A percentile compares a stretch with the other conserved stretches of the same genome.
phyloP scores from a whole-genome alignment of 2,797 vertebrate genomes.

The Myotis myotis region DNA sequence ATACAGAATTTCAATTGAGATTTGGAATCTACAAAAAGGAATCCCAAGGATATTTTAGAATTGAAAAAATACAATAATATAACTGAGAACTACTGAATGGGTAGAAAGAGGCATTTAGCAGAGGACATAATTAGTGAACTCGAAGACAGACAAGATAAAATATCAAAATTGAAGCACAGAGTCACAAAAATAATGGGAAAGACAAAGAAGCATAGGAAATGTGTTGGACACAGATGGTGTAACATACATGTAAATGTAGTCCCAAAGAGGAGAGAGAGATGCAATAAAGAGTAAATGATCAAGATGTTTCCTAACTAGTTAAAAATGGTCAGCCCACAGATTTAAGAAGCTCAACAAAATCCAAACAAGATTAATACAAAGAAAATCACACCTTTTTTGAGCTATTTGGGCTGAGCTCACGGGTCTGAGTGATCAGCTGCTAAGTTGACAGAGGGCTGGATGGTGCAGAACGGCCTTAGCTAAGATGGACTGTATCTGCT shows the following conservation, averaged over 20 bases:
- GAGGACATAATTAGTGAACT: background rate
- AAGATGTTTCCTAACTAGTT: background rate
- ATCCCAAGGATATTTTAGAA: background rate
- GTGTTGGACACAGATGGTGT: background rate
- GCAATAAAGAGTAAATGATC: background rate
- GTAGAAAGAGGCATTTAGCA: background rate
- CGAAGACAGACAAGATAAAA: background rate
- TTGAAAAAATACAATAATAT: background rate
- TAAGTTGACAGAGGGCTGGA: background rate
- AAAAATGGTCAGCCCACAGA: background rate
- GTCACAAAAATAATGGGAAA: background rate
- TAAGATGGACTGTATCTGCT: background rate
- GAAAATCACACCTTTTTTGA: background rate
- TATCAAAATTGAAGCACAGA: background rate
- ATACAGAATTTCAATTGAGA: background rate
- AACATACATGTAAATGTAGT: background rate
- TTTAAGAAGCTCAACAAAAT: background rate
- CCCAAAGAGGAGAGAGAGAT: background rate
- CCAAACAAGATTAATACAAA: background rate
- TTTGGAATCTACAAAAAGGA: background rate
- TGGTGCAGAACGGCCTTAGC: background rate
- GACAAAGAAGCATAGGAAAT: background rate
- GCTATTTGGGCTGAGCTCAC: background rate
- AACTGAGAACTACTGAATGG: background rate
- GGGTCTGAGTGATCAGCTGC: background rate